Base-by-base conservation (phyloP, 2,797 vertebrate genomes). In the Lepilemur septentrionalis region DNA sequence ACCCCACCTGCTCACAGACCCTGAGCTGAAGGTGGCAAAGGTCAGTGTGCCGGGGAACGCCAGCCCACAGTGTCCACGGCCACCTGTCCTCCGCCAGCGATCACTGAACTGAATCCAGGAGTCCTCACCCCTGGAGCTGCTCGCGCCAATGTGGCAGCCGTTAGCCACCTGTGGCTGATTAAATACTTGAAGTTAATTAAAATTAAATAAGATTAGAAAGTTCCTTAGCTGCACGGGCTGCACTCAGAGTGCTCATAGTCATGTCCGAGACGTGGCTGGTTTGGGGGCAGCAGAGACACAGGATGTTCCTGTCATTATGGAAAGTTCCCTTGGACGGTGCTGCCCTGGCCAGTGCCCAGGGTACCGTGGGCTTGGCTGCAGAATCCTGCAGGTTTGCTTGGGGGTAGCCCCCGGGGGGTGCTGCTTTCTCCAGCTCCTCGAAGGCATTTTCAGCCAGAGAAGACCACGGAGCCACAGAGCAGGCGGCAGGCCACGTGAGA, bases 401-500 rank as follows among this genome's bases (percentile, higher is more conserved):
- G 30, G 17, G 48, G 11, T 20, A 18, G 35, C 48, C 1, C 10
- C 14, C 32, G 15, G 3, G 8, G 25, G 23, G 1, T 7, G 18
- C 10, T 6, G 23, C 50, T 55, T 14, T 48, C 48, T 22, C 28
- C 32, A 17, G 35, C 28, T 48, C 11, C 63, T 55, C 61, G 69
- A 13, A 48, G 50, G 7, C 30, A 15, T 55, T 43, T 8, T 14
- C 11, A n/a, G 15, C 59, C 43, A 41, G 22, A 81, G 81, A 65
- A 75, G 30, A 73, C 35, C 61, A 46, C 30, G 25, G 35, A 38
- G 18, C 41, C 35, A 12, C 52, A 5, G 7, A 78, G 28, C n/a
- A 43, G 57, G 32, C 2, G 0, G 4, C 0, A 4, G 4, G 14
- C 0, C 0, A 1, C 2, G 17, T 1, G 1, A 15, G 0, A 5